Percentiles rank a stretch among this genome's conserved stretches.
Conservation (phyloP, 2,888 invertebrate species). For the Graphium colonna region DNA sequence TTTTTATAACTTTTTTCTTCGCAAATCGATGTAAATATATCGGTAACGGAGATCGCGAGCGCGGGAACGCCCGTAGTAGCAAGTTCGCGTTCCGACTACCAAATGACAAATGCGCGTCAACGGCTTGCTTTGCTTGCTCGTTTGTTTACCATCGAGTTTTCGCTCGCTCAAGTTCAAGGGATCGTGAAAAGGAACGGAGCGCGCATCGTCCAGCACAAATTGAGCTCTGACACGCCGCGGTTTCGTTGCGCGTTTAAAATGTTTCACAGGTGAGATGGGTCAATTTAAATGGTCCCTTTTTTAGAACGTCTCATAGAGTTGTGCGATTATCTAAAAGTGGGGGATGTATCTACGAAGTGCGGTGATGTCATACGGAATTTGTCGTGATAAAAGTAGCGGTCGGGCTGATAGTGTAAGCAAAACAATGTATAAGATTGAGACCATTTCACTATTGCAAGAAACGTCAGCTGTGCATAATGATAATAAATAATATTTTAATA, state of each 20-base stretch:
- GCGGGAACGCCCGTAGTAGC: conserved; percentile 45
- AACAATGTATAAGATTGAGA: conserved; percentile 15
- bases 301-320: conserved; percentile 21
- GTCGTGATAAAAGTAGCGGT: conserved; percentile 27
- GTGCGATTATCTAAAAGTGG: conserved; percentile 21
- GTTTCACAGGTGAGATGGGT: conserved; percentile 28
- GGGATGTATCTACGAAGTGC: conserved; percentile 10
- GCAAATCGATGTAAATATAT: conserved; percentile 38
- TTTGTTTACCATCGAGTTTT: conserved; percentile 60
- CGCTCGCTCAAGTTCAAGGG: conserved; percentile 70
- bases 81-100: conserved; percentile 60
- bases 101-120: conserved; percentile 75
- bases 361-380: conserved; percentile 30
- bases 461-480: not conserved
- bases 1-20: conserved; percentile 26
- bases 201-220: conserved; percentile 33
- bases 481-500: too few relatives aligned
- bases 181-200: conserved; percentile 45
- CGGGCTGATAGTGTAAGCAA: conserved; percentile 19
- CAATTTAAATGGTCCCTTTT: conserved; percentile 29
- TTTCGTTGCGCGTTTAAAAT: conserved; percentile 24
- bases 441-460: conserved; percentile 1
- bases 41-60: conserved; percentile 43
- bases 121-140: conserved; percentile 36
- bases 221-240: conserved; percentile 32